These are phyloP conservation scores for Lepilemur ruficaudatus DNA, from an alignment of 2,797 vertebrate species.

Conservation along the genomic window DNA sequence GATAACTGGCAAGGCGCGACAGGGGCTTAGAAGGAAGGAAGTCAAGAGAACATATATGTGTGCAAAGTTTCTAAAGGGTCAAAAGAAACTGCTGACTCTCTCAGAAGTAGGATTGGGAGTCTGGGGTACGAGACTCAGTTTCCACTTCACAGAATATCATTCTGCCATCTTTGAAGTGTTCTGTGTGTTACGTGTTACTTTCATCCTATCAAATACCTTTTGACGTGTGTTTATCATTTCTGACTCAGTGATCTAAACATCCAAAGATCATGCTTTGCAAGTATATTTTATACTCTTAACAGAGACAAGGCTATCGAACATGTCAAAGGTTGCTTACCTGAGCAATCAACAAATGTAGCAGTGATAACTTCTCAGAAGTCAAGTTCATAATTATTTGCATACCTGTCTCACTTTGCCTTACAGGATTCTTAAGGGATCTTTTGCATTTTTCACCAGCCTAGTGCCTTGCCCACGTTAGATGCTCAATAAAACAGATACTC, in stretches of 20 bases:
- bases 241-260: neutral
- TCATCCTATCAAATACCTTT: neutral
- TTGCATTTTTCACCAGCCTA: neutral
- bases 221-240: neutral
- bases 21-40: neutral
- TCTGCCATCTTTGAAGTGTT: neutral
- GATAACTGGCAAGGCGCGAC: neutral
- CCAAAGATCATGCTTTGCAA: neutral
- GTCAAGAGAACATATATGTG: neutral
- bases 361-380: neutral
- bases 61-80: neutral
- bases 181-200: neutral
- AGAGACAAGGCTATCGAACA: neutral
- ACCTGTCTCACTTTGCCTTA: neutral
- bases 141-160: neutral
- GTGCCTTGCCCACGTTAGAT: neutral
- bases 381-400: neutral
- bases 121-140: neutral
- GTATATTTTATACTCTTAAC: neutral
- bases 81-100: neutral
- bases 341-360: neutral
- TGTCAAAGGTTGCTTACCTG: constrained; percentile 9
- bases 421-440: neutral
- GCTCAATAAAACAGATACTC: neutral
- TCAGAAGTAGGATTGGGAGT: rapidly evolving